Evolutionary conservation across 1,140 invertebrate genomes (phyloP).

Genomic region (Tetramorium simillimum): DNA sequence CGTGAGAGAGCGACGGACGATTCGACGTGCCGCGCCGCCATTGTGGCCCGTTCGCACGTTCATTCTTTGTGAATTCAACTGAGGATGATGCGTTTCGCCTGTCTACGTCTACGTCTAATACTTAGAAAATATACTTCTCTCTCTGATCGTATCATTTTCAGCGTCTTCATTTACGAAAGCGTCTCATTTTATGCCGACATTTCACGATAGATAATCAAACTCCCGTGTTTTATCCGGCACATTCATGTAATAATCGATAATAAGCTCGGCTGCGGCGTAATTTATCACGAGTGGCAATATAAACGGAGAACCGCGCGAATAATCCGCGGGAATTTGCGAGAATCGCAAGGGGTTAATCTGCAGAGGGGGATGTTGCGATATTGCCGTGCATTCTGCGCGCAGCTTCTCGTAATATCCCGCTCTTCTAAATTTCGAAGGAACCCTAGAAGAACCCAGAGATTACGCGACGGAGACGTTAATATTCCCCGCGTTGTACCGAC

Average conservation of each 20-base stretch:
- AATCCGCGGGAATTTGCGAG: neutral
- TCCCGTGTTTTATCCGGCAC: too few species aligned
- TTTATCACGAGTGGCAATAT: neutral
- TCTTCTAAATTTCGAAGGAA: neutral
- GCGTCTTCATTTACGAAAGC: neutral
- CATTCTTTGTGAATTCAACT: slow-evolving; percentile 26
- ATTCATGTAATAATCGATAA: neutral
- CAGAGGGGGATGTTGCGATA: neutral
- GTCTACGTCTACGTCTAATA: too few species aligned
- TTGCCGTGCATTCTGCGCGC: neutral
- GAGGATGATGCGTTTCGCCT: neutral
- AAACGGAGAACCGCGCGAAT: neutral
- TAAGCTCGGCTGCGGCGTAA: neutral
- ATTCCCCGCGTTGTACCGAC: slow-evolving; percentile 6
- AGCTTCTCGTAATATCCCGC: neutral
- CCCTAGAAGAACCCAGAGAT: neutral
- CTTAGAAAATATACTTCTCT: too few species aligned
- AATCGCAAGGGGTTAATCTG: neutral
- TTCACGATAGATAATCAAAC: neutral
- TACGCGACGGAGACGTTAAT: slow-evolving; percentile 15
- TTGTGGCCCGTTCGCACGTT: slow-evolving; percentile 21
- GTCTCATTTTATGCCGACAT: neutral
- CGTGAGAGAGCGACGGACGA: slow-evolving; percentile 33
- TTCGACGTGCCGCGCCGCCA: neutral
- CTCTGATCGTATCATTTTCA: neutral